Evolutionary conservation across 2,888 invertebrate genomes (phyloP).

Genomic region (Coenonympha arcania): DNA sequence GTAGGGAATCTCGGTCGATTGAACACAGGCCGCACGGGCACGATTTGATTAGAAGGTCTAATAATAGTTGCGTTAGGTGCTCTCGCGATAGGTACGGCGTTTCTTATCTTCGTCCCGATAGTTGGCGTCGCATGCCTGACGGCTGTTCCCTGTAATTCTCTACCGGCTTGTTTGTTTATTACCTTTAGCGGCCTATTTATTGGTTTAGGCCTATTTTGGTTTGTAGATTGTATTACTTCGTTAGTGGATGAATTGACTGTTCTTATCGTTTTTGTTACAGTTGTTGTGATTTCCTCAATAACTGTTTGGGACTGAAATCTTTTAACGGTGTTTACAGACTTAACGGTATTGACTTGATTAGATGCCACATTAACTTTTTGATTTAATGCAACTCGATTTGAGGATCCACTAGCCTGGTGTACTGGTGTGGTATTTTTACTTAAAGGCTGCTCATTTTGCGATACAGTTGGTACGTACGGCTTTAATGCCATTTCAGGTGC

Average conservation of each 20-base stretch:
- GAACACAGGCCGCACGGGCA: conserved; percentile 36
- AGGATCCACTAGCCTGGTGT: conserved; percentile 23
- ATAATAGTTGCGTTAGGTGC: conserved; percentile 30
- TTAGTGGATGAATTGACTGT: conserved; percentile 60
- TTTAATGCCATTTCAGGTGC: conserved; percentile 38
- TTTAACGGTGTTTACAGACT: conserved; percentile 60
- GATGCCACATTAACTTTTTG: conserved; percentile 39
- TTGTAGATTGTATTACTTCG: conserved; percentile 48
- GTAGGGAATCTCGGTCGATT: conserved; percentile 36
- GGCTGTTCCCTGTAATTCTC: conserved; percentile 44
- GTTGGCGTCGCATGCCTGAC: conserved; percentile 45
- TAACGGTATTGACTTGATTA: conserved; percentile 51
- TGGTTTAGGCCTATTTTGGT: conserved; percentile 34
- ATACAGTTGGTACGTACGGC: conserved; percentile 35
- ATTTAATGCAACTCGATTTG: conserved; percentile 34
- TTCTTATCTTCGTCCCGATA: conserved; percentile 39
- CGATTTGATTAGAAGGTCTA: conserved; percentile 42
- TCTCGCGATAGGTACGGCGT: conserved; percentile 31
- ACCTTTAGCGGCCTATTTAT: conserved; percentile 39
- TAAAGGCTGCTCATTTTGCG: conserved; percentile 25
- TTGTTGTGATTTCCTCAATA: conserved; percentile 66
- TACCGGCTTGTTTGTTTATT: conserved; percentile 35
- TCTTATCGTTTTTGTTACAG: conserved; percentile 66
- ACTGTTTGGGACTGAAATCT: conserved; percentile 62
- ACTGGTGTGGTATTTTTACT: conserved; percentile 28